Evolutionary conservation across 1,140 invertebrate genomes (phyloP).

Genomic region (Teleogryllus occipitalis): DNA sequence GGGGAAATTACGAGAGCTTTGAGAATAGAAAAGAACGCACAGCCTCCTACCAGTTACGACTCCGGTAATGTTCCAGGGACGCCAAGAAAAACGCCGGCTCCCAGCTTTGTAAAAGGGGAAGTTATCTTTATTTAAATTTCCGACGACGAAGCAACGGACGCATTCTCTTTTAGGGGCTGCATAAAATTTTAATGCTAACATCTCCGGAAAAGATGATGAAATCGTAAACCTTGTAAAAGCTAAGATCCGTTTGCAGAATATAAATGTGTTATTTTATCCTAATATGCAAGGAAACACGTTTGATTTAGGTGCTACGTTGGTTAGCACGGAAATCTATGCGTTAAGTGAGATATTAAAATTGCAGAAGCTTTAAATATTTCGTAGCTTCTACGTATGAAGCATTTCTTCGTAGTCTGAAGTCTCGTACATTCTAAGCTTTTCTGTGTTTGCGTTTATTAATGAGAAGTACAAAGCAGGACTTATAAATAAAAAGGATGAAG

Average conservation of each 20-base stretch:
- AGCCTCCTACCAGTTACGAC: neutral
- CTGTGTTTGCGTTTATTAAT: neutral
- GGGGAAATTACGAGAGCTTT: neutral
- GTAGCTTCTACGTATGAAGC: neutral
- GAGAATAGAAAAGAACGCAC: neutral
- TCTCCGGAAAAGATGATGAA: slow-evolving; percentile 4
- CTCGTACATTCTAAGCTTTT: neutral
- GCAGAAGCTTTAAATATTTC: neutral
- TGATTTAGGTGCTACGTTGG: slow-evolving; percentile 3
- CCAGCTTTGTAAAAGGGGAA: neutral
- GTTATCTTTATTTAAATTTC: slow-evolving; percentile 6
- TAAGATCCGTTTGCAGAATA: slow-evolving; percentile 4
- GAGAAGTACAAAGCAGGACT: neutral
- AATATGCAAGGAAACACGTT: neutral
- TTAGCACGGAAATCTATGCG: neutral
- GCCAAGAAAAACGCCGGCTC: neutral
- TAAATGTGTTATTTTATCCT: slow-evolving; percentile 6
- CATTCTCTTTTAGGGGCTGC: neutral
- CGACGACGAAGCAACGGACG: neutral
- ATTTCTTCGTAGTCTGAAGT: neutral
- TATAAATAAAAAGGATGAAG: neutral
- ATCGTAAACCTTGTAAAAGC: slow-evolving; percentile 1
- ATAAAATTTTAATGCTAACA: slow-evolving; percentile 1
- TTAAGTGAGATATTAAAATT: neutral
- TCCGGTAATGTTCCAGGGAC: neutral